These are phyloP conservation scores for Oryctolagus cuniculus DNA, from an alignment of 2,113 vertebrate species.

Conservation along the genomic window DNA sequence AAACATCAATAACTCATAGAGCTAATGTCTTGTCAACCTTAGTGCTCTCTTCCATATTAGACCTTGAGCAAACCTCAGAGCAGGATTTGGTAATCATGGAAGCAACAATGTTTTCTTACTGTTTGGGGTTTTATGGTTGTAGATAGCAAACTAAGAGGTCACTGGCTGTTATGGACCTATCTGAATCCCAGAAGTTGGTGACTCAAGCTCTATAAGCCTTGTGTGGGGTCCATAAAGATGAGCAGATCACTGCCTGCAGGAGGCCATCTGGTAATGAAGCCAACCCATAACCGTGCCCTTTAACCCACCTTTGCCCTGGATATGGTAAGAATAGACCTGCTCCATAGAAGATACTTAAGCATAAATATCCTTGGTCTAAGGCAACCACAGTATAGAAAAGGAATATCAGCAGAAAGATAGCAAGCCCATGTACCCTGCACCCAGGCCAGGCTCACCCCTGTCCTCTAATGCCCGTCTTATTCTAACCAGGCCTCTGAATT, in stretches of 20 bases:
- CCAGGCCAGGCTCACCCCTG: neutral
- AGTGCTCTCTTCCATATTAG: neutral
- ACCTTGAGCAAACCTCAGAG: neutral
- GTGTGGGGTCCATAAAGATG: neutral
- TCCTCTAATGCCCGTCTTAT: neutral
- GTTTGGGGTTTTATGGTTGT: neutral
- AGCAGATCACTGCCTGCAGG: neutral
- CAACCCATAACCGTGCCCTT: neutral
- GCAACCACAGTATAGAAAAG: neutral
- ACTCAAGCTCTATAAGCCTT: neutral
- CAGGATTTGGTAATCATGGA: neutral
- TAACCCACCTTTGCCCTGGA: neutral
- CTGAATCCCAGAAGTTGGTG: neutral
- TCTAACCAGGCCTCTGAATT: neutral
- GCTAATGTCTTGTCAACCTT: neutral
- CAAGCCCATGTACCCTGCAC: neutral
- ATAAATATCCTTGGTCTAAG: neutral
- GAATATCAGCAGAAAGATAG: neutral
- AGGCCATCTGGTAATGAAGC: neutral
- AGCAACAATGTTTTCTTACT: neutral
- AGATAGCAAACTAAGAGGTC: neutral
- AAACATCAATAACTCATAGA: neutral
- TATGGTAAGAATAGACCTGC: neutral
- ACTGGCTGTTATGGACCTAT: neutral
- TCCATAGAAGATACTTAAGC: neutral